phyloP scores from a whole-genome alignment of 2,888 invertebrate genomes.

The Eugnorisma glareosa region DNA sequence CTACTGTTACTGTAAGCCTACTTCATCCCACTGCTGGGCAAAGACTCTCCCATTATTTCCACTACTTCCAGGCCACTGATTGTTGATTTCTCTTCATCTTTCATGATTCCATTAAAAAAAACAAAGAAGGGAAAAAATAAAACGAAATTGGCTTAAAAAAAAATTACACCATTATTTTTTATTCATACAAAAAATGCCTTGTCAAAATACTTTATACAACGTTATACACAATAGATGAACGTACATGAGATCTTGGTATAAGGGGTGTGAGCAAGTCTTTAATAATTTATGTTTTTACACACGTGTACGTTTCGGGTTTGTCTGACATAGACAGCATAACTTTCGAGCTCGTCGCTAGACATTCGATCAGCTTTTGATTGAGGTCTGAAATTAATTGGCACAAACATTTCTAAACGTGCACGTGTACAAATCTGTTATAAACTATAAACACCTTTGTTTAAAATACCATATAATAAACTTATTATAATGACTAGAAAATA shows the following conservation, averaged over 20 bases:
- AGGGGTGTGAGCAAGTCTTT: constrained; percentile 54
- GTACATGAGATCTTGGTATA: constrained; percentile 55
- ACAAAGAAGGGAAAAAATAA: constrained; percentile 52
- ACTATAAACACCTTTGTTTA: neutral
- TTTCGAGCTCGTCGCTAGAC: fast-evolving
- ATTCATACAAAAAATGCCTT: constrained; percentile 82
- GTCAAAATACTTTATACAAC: constrained; percentile 88
- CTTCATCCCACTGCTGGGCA: neutral
- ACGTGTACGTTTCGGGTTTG: neutral
- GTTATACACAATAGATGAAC: constrained; percentile 75
- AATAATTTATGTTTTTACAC: constrained; percentile 22
- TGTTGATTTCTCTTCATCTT: neutral
- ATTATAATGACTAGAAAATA: constrained; percentile 1
- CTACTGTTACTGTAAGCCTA: too few species aligned
- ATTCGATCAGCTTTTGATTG: neutral
- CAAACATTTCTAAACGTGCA: neutral
- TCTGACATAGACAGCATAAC: neutral
- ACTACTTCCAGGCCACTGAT: neutral
- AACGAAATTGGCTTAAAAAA: constrained; percentile 72
- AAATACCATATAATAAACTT: neutral
- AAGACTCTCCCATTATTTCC: neutral
- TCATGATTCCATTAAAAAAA: neutral
- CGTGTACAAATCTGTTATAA: neutral
- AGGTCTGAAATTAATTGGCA: neutral
- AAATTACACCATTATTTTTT: constrained; percentile 83